phyloP scores from a whole-genome alignment of 2,888 invertebrate genomes.

The Homarus gammarus region DNA sequence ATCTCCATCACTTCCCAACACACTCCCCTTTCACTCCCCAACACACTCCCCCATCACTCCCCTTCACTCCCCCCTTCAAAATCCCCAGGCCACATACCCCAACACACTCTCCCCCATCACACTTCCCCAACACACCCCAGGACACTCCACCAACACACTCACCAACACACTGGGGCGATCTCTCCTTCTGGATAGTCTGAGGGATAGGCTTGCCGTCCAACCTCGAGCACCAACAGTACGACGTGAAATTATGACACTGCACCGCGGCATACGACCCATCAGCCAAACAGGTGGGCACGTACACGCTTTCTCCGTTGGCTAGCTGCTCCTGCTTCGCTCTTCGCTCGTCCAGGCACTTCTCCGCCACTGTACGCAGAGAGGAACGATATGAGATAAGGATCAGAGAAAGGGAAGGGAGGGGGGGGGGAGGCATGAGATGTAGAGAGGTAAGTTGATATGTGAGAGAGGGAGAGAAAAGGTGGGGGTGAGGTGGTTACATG shows the following conservation, averaged over 20 bases:
- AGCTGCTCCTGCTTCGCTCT: constrained; percentile 24
- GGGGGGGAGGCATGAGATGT: background rate
- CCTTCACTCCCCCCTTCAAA: background rate
- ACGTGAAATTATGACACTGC: constrained; percentile 66
- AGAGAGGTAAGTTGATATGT: background rate
- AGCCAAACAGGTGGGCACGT: constrained; percentile 47
- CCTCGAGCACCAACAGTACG: constrained; percentile 58
- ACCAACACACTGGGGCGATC: constrained; percentile 43
- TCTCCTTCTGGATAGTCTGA: constrained; percentile 23
- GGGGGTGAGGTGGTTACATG: background rate
- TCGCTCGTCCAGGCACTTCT: constrained; percentile 52
- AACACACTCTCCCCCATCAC: background rate
- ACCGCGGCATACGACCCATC: constrained; percentile 55
- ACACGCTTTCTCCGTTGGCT: constrained; percentile 25
- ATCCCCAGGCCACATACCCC: background rate
- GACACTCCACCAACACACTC: background rate
- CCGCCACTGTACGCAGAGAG: constrained; percentile 28
- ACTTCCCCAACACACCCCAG: background rate
- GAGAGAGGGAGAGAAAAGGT: background rate
- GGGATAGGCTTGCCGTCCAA: constrained; percentile 47
- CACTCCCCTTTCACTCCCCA: background rate
- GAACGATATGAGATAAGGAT: background rate
- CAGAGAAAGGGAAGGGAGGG: background rate
- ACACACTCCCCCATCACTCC: background rate
- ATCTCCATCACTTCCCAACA: background rate